A percentile compares a stretch with the other conserved stretches of the same genome.
Conservation (phyloP, 1,140 invertebrate species). For the Platyura marginata region DNA sequence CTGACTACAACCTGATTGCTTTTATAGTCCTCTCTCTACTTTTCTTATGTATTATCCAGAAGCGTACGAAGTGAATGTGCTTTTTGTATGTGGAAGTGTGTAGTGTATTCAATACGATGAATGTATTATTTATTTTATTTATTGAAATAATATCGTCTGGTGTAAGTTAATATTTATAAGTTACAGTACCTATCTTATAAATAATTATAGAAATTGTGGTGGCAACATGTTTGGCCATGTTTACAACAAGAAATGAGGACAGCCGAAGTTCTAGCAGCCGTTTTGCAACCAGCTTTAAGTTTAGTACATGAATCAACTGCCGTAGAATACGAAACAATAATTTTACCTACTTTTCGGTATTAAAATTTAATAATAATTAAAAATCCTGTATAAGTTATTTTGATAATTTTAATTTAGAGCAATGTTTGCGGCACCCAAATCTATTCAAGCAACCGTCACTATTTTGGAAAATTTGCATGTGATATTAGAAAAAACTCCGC, state of each 20-base stretch:
- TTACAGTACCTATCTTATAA: no score
- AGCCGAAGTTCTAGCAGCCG: conserved; percentile 71
- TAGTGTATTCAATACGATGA: no score
- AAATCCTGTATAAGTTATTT: not conserved
- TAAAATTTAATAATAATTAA: no score
- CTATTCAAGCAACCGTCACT: conserved; percentile 77
- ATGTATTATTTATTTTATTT: no score
- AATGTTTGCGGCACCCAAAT: conserved; percentile 67
- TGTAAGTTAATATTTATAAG: no score
- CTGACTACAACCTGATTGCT: no score
- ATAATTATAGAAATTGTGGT: conserved; percentile 87
- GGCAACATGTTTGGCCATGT: conserved; percentile 83
- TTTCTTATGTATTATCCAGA: no score
- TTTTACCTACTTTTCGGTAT: conserved; percentile 64
- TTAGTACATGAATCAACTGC: conserved; percentile 67
- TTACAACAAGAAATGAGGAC: conserved; percentile 68
- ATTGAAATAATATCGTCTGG: no score
- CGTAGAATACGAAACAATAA: conserved; percentile 67
- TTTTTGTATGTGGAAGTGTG: no score
- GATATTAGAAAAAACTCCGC: conserved; percentile 70
- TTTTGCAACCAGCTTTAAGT: conserved; percentile 72
- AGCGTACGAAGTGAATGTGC: no score
- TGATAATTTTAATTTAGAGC: not conserved
- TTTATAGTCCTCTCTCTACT: no score
- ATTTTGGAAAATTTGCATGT: conserved; percentile 83